phyloP scores from a whole-genome alignment of 1,140 invertebrate genomes.

The Micrasema minimum region DNA sequence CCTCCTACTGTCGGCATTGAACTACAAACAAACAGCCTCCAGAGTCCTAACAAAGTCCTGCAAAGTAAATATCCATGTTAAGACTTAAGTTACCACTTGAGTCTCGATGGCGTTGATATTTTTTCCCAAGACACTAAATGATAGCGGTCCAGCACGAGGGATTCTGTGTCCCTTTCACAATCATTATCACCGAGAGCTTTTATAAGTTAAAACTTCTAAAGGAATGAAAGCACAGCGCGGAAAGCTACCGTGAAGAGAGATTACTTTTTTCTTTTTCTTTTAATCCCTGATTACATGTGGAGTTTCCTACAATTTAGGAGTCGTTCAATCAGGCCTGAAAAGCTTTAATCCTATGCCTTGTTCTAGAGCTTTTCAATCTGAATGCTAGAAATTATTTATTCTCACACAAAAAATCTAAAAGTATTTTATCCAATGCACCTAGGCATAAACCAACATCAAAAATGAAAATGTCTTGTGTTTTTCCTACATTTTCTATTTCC shows the following conservation, averaged over 20 bases:
- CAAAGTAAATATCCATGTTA: conserved; percentile 55
- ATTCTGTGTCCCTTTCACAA: conserved; percentile 44
- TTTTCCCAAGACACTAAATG: conserved; percentile 39
- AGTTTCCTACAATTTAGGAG: conserved; percentile 17
- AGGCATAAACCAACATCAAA: no score
- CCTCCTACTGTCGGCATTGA: conserved; percentile 40
- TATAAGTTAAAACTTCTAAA: conserved; percentile 46
- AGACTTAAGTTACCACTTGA: conserved; percentile 50
- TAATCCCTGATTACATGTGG: conserved; percentile 49
- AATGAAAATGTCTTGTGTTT: no score
- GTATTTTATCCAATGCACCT: no score
- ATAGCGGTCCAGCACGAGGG: conserved; percentile 29
- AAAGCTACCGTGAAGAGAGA: conserved; percentile 48
- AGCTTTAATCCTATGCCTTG: no score
- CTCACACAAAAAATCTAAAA: no score
- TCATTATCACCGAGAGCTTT: conserved; percentile 50
- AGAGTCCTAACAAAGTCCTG: conserved; percentile 45
- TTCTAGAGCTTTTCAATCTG: no score
- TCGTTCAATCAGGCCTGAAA: not conserved
- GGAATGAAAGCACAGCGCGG: conserved; percentile 39
- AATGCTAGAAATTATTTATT: no score
- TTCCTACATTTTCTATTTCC: no score
- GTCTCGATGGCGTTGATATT: conserved; percentile 42
- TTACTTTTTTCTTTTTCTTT: conserved; percentile 47
- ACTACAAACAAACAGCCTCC: conserved; percentile 39